phyloP scores from a whole-genome alignment of 2,113 vertebrate genomes.

The Dipodomys spectabilis region DNA sequence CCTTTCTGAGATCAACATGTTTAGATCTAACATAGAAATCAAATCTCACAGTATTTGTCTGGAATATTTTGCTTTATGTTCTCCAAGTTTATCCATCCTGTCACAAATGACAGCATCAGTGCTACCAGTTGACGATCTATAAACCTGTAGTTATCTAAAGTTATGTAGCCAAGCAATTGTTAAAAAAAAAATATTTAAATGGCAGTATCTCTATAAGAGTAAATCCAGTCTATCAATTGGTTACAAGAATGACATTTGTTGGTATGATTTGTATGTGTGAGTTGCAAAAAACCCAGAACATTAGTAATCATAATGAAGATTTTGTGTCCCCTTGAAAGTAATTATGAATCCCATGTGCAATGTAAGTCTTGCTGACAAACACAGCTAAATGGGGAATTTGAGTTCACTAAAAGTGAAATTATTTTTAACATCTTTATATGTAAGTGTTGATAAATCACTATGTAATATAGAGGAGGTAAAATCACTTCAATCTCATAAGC shows the following conservation, averaged over 20 bases:
- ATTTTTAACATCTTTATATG: not conserved
- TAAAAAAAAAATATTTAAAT: not conserved
- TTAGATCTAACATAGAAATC: not conserved
- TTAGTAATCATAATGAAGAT: conserved; percentile 35
- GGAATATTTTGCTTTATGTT: not conserved
- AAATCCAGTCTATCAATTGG: not conserved
- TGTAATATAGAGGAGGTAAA: conserved; percentile 10
- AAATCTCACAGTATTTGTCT: not conserved
- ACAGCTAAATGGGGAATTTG: not conserved
- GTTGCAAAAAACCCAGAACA: not conserved
- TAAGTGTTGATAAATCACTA: not conserved
- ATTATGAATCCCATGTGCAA: not conserved
- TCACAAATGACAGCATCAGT: not conserved
- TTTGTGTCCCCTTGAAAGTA: conserved; percentile 23
- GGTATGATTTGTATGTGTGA: not conserved
- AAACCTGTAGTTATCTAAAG: not conserved
- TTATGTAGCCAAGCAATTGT: not conserved
- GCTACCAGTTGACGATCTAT: not conserved
- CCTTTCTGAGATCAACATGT: not conserved
- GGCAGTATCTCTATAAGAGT: not conserved
- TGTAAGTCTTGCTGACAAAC: conserved; percentile 9
- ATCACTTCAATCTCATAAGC: not conserved
- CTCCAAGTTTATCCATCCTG: not conserved
- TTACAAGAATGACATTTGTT: not conserved
- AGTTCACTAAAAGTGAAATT: conserved; percentile 27